Conservation (phyloP, 23 tunicate species). For the Oikopleura albicans region DNA sequence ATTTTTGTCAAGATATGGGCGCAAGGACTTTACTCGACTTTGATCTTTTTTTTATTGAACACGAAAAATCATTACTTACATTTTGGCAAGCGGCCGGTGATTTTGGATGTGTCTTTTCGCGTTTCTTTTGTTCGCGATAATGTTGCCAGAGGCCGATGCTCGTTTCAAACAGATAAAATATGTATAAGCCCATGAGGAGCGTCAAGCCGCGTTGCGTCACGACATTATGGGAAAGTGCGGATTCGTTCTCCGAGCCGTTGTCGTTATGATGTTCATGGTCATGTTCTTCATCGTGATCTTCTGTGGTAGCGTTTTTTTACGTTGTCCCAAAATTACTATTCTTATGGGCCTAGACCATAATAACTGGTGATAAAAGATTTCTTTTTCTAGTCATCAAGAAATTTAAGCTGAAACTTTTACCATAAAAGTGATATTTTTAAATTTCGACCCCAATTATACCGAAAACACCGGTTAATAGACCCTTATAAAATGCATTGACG, state of each 20-base stretch:
- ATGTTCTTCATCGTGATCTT: background rate
- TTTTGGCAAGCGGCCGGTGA: background rate
- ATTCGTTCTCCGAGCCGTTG: background rate
- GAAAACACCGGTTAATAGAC: too few relatives aligned
- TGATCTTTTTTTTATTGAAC: too few relatives aligned
- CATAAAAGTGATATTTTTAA: too few relatives aligned
- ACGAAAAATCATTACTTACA: background rate
- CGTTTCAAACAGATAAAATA: conserved; percentile 2
- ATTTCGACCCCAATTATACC: too few relatives aligned
- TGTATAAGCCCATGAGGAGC: background rate
- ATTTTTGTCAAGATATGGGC: too few relatives aligned
- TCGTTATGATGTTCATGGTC: background rate
- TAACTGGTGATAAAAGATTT: too few relatives aligned
- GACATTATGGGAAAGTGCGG: background rate
- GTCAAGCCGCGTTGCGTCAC: background rate
- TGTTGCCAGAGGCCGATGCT: background rate
- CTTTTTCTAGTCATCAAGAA: too few relatives aligned
- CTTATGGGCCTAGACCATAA: too few relatives aligned
- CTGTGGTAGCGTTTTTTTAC: background rate
- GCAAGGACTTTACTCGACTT: too few relatives aligned
- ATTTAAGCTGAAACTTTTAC: too few relatives aligned
- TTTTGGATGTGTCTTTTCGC: background rate
- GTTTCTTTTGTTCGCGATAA: background rate
- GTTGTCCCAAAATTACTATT: too few relatives aligned
- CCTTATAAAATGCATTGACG: too few relatives aligned